Percentiles rank a stretch among this genome's conserved stretches.
These are phyloP conservation scores for Elephas maximus DNA, from an alignment of 2,113 vertebrate genomes.

Conservation along the genomic window DNA sequence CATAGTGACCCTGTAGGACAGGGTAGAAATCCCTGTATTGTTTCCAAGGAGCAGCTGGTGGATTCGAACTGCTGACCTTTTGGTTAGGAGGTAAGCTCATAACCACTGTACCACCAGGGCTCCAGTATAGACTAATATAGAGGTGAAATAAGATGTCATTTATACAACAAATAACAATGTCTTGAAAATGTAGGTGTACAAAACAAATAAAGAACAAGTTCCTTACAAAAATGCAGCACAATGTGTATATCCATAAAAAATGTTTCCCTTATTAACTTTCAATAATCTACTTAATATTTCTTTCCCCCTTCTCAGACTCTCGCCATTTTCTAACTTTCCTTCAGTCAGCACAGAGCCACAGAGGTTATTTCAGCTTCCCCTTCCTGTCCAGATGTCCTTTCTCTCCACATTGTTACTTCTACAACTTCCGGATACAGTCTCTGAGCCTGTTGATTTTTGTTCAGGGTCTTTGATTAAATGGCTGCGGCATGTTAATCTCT, in stretches of 20 bases:
- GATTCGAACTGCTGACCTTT: too few relatives aligned
- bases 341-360: background rate
- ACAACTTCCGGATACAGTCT: constrained; percentile 25
- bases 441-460: constrained; percentile 69
- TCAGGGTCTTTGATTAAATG: constrained; percentile 74
- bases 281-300: background rate
- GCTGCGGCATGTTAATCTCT: constrained; percentile 73
- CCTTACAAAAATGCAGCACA: background rate
- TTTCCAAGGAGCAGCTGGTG: too few relatives aligned
- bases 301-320: background rate
- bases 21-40: too few relatives aligned
- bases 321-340: background rate
- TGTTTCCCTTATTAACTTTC: background rate
- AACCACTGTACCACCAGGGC: too few relatives aligned
- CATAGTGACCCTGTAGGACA: too few relatives aligned
- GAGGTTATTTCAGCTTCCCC: background rate
- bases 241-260: background rate
- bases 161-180: background rate
- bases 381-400: constrained; percentile 69
- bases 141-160: background rate
- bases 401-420: constrained; percentile 36
- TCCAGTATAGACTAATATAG: background rate
- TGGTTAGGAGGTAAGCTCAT: too few relatives aligned
- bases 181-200: background rate
- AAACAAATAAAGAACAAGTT: background rate